Evolutionary conservation across 1,140 invertebrate species (phyloP).

Genomic region (Proales similis): DNA sequence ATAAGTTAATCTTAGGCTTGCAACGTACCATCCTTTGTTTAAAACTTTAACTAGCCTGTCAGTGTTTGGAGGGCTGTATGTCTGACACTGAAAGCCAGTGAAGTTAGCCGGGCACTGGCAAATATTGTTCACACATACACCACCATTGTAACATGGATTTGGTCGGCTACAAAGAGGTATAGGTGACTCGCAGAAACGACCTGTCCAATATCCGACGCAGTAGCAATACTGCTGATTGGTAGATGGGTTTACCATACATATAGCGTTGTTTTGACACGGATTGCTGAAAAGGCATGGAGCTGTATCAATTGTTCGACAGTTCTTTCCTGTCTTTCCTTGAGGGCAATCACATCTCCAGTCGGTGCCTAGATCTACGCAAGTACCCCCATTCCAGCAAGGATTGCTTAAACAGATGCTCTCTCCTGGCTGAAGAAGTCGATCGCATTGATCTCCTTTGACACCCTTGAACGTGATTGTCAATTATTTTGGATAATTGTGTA

Average conservation of each 20-base stretch:
- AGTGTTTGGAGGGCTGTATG: slow-evolving; percentile 12
- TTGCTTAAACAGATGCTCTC: slow-evolving; percentile 17
- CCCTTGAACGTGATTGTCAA: background rate
- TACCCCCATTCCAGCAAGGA: slow-evolving; percentile 31
- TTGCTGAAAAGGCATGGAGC: slow-evolving; percentile 33
- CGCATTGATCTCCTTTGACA: slow-evolving; percentile 19
- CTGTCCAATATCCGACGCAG: slow-evolving; percentile 36
- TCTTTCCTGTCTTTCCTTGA: slow-evolving; percentile 13
- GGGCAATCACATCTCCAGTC: slow-evolving; percentile 28
- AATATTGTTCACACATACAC: slow-evolving; percentile 19
- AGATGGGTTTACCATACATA: slow-evolving; percentile 4
- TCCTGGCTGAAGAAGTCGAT: slow-evolving; percentile 10
- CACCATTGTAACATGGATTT: slow-evolving; percentile 17
- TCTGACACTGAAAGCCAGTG: slow-evolving; percentile 32
- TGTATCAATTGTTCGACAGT: slow-evolving; percentile 32
- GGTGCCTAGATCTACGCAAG: slow-evolving; percentile 9
- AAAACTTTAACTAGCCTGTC: slow-evolving; percentile 26
- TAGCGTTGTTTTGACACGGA: slow-evolving; percentile 24
- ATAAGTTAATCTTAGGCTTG: slow-evolving; percentile 11
- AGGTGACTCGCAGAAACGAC: background rate
- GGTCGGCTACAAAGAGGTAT: slow-evolving; percentile 10
- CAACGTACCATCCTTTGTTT: slow-evolving; percentile 36
- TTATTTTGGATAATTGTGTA: background rate
- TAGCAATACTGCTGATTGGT: slow-evolving; percentile 16
- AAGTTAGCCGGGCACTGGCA: slow-evolving; percentile 27